Base-by-base conservation (phyloP, 2,113 vertebrate species). In the Oryzias curvinotus region DNA sequence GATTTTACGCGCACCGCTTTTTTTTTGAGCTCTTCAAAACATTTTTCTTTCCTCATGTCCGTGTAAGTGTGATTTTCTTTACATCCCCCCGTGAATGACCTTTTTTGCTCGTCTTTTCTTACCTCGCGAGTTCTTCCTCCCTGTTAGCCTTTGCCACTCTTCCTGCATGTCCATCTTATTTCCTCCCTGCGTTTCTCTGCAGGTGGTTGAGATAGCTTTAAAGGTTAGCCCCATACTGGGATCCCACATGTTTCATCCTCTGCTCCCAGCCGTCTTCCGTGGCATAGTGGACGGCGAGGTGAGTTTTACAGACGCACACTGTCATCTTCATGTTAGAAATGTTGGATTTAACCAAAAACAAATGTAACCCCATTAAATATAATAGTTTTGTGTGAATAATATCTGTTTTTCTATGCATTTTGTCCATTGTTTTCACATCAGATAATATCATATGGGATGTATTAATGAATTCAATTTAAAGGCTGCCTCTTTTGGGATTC, bases 271-370 rank as follows among this genome's bases (percentile, higher is more conserved):
- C 66, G 89, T 99, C 77, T 91, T 98, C 81, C 93, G 84, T 77
- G 96, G 96, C 2, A 94, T 98, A 81, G 81, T 98, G 63, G 93
- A 95, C 46, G 96, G 96, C 14, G 96, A 99, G 94, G 97, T 98
- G 90, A 93, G 94, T 80, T 73, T 49, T 46, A n/a, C 50, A 36
- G 36, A 36, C 36, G 3, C 36, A 36, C 48, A 55, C 15, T 14
- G 17, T 55, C 12, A 36, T 1, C 49, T 16, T 41, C 10, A 8
- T 15, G 6, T 18, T n/a, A 49, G 21, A 7, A 15, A 15, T 48
- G 21, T 23, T 23, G 26, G n/a, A 36, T 36, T 49, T 7, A 4
- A 15, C 30, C n/a, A 10, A 17, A 51, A 12, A 23, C 14, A 3
- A 16, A 4, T 57, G 18, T 56, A 56, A 19, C 4, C 30, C 18